Percentiles rank a stretch among this genome's conserved stretches.
These are phyloP conservation scores for Lypha dubia DNA, from an alignment of 2,888 invertebrate genomes.

Conservation along the genomic window DNA sequence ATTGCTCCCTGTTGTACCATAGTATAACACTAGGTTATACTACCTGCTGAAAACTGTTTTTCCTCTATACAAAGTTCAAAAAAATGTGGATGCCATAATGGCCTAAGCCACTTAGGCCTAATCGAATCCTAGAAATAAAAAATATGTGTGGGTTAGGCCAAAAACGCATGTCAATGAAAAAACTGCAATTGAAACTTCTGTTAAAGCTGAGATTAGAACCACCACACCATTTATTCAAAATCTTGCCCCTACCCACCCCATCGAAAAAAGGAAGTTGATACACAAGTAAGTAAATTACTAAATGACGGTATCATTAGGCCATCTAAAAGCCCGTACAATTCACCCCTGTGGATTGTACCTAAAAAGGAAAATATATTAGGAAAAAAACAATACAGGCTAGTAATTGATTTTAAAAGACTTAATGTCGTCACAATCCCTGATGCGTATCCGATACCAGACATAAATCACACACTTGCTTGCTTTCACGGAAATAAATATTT, in stretches of 20 bases:
- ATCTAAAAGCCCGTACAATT: constrained; percentile 75
- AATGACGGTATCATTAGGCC: constrained; percentile 73
- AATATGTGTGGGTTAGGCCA: too few species aligned
- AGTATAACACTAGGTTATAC: too few species aligned
- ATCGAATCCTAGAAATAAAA: too few species aligned
- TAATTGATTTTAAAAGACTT: constrained; percentile 72
- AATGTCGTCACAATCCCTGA: constrained; percentile 72
- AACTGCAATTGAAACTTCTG: constrained; percentile 40
- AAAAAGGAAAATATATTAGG: constrained; percentile 73
- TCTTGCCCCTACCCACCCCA: constrained; percentile 4
- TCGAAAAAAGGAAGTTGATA: not conserved
- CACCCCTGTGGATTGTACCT: constrained; percentile 74
- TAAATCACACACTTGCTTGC: constrained; percentile 69
- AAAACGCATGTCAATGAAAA: constrained; percentile 42
- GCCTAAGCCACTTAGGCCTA: too few species aligned
- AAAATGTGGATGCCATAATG: too few species aligned
- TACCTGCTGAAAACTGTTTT: too few species aligned
- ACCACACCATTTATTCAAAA: constrained; percentile 21
- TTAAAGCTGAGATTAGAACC: constrained; percentile 78
- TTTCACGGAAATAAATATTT: constrained; percentile 55
- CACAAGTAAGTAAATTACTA: constrained; percentile 51
- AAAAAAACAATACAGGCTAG: constrained; percentile 70
- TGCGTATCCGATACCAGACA: constrained; percentile 71
- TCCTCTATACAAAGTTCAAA: too few species aligned
- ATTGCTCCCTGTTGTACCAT: too few species aligned